These are phyloP conservation scores for Carollia perspicillata DNA, from an alignment of 2,113 vertebrate species.

Conservation along the genomic window DNA sequence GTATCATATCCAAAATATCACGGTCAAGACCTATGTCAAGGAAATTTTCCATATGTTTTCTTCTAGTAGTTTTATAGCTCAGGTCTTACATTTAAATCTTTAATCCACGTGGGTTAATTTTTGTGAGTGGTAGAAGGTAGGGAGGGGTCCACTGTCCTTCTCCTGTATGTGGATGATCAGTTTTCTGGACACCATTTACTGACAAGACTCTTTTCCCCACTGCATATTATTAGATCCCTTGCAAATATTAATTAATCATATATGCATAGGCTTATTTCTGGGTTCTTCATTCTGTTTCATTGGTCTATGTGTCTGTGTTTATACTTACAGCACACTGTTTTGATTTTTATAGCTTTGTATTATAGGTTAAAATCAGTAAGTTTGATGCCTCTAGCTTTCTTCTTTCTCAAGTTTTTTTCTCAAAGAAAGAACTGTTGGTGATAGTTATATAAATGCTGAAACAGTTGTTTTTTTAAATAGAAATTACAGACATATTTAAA, in stretches of 20 bases:
- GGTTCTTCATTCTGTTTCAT: too few relatives aligned
- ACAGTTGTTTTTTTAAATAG: slow-evolving; percentile 19
- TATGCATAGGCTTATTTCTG: background rate
- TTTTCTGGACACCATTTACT: background rate
- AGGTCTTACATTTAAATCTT: background rate
- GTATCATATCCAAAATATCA: background rate
- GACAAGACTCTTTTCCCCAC: background rate
- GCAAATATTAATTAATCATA: background rate
- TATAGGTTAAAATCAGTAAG: background rate
- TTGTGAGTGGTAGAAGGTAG: background rate
- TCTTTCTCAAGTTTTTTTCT: background rate
- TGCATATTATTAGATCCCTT: background rate
- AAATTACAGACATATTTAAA: slow-evolving; percentile 2
- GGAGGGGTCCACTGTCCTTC: background rate
- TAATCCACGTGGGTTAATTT: background rate
- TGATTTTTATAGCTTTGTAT: background rate
- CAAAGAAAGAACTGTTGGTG: background rate
- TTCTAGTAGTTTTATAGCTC: background rate
- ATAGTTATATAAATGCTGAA: background rate
- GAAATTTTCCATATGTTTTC: background rate
- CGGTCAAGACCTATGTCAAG: background rate
- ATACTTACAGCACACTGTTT: background rate
- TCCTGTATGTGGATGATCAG: background rate
- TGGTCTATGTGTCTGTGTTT: background rate
- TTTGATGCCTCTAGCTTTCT: background rate